Evolutionary conservation across 2,888 invertebrate genomes (phyloP).

Genomic region (Luffia ferchaultella): DNA sequence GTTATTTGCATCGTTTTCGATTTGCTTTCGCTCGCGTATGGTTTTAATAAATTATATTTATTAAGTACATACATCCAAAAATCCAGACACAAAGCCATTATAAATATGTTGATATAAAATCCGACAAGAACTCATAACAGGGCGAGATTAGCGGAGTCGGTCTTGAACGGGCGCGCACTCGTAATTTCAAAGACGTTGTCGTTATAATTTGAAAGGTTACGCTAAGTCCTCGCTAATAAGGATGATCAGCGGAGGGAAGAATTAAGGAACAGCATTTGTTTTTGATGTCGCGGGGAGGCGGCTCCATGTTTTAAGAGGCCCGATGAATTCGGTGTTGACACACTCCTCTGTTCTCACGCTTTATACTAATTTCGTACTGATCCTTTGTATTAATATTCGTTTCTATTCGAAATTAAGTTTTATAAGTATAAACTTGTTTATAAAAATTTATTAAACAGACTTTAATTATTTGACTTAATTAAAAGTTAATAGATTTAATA

Average conservation of each 20-base stretch:
- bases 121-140: conserved; percentile 19
- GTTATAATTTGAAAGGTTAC: conserved; percentile 61
- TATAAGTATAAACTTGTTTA: too few relatives aligned
- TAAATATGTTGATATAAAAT: too few relatives aligned
- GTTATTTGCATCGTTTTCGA: too few relatives aligned
- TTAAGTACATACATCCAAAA: too few relatives aligned
- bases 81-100: too few relatives aligned
- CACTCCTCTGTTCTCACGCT: neutral
- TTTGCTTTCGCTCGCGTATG: too few relatives aligned
- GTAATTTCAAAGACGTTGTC: conserved; percentile 36
- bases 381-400: neutral
- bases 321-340: neutral
- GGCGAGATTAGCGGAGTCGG: conserved; percentile 52
- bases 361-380: neutral
- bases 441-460: too few relatives aligned
- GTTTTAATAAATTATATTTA: too few relatives aligned
- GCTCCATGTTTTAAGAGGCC: neutral
- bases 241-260: conserved; percentile 55
- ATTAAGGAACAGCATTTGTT: conserved; percentile 52
- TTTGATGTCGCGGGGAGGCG: conserved; percentile 17
- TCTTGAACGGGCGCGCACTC: conserved; percentile 34
- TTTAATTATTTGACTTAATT: too few relatives aligned
- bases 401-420: too few relatives aligned
- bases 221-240: conserved; percentile 59
- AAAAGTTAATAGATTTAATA: too few relatives aligned